Conservation (phyloP, 2,113 vertebrate genomes). For the Nycticorax nycticorax region DNA sequence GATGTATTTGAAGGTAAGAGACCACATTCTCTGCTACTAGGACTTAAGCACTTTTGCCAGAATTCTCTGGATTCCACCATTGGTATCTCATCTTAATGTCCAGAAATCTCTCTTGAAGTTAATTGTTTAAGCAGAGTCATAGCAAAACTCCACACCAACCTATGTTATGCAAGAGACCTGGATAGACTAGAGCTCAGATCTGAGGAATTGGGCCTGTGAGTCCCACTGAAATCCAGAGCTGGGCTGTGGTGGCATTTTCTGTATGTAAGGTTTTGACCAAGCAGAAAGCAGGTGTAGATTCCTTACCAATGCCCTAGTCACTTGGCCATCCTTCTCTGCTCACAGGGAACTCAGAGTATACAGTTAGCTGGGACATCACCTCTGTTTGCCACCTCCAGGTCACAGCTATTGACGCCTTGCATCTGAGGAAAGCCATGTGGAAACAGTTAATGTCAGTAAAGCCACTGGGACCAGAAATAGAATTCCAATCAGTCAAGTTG, state of each 20-base stretch:
- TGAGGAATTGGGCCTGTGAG: not conserved
- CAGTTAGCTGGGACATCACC: not conserved
- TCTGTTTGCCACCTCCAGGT: rapidly evolving
- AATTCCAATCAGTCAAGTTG: not conserved
- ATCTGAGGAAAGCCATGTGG: not conserved
- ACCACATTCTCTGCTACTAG: not conserved
- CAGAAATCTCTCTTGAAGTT: not conserved
- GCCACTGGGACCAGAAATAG: not conserved
- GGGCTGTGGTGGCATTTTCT: not conserved
- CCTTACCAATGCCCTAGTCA: not conserved
- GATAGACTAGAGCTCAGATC: not conserved
- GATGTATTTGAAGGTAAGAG: not conserved
- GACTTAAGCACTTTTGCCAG: not conserved
- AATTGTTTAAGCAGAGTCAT: not conserved
- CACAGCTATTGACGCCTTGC: not conserved
- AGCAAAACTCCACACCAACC: not conserved
- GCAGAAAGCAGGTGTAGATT: not conserved
- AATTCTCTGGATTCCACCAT: not conserved
- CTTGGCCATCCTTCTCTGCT: not conserved
- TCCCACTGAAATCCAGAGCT: not conserved
- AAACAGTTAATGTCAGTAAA: not conserved
- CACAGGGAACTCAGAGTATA: not conserved
- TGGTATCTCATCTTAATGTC: not conserved
- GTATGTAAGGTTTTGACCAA: not conserved
- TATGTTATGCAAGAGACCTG: not conserved